A percentile compares a stretch with the other conserved stretches of the same genome.
These are phyloP conservation scores for Dendronephthya gigantea DNA, from an alignment of 64 coral and sea anemone species.

Conservation along the genomic window DNA sequence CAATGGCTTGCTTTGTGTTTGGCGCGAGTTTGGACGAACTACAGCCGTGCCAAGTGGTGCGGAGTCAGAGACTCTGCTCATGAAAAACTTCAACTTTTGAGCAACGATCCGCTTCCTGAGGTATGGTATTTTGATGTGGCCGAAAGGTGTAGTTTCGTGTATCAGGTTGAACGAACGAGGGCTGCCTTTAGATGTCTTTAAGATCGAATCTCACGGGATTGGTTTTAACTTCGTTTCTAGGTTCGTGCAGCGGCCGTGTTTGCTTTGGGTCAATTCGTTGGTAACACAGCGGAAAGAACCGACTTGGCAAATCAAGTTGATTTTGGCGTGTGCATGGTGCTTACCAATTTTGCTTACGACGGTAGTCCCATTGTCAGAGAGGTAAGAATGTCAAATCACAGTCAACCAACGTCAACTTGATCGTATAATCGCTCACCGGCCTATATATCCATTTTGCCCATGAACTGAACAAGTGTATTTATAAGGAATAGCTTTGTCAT, in stretches of 20 bases:
- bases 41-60: slow-evolving; percentile 88
- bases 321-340: slow-evolving; percentile 84
- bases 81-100: slow-evolving; percentile 84
- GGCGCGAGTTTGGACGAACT: slow-evolving; percentile 67
- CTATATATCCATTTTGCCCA: too few relatives aligned
- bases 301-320: slow-evolving; percentile 97
- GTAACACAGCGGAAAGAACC: slow-evolving; percentile 83
- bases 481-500: too few relatives aligned
- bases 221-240: too few relatives aligned
- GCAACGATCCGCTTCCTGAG: slow-evolving; percentile 85
- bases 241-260: slow-evolving; percentile 92
- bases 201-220: too few relatives aligned
- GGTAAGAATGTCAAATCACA: slow-evolving; percentile 17
- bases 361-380: slow-evolving; percentile 94
- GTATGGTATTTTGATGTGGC: slow-evolving; percentile 9
- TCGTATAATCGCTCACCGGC: too few relatives aligned
- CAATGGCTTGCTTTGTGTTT: slow-evolving; percentile 94
- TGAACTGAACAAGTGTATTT: too few relatives aligned
- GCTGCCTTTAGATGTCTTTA: too few relatives aligned
- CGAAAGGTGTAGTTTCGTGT: too few relatives aligned
- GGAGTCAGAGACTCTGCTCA: slow-evolving; percentile 83
- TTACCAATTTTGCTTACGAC: slow-evolving; percentile 68
- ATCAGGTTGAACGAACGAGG: too few relatives aligned
- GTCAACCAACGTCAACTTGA: not conserved
- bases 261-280: slow-evolving; percentile 77